These are phyloP conservation scores for Corythaixoides concolor DNA, from an alignment of 2,113 vertebrate species.

Conservation along the genomic window DNA sequence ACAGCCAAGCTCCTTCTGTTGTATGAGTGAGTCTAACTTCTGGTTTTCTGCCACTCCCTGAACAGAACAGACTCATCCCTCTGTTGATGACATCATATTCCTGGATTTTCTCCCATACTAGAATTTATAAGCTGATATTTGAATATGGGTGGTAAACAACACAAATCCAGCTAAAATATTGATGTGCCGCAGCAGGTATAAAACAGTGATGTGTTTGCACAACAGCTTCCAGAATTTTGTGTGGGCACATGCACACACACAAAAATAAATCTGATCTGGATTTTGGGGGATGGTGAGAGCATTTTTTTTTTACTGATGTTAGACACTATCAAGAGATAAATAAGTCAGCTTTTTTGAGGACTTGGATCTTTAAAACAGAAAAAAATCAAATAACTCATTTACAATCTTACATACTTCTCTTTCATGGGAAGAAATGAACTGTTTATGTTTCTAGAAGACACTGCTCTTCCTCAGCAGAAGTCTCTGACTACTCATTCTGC, in stretches of 20 bases:
- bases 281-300: accelerated
- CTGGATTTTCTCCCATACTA: constrained; percentile 36
- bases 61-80: constrained; percentile 39
- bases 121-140: not conserved
- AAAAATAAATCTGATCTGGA: not conserved
- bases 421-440: not conserved
- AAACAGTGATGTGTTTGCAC: not conserved
- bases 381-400: not conserved
- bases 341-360: not conserved
- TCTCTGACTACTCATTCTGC: not conserved
- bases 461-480: not conserved
- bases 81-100: constrained; percentile 44
- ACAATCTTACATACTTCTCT: not conserved
- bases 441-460: not conserved
- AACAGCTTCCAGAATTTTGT: not conserved
- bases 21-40: constrained; percentile 32
- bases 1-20: not conserved
- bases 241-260: accelerated
- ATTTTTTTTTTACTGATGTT: not conserved
- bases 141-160: not conserved
- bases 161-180: not conserved
- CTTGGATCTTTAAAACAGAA: not conserved
- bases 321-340: not conserved
- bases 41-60: constrained; percentile 52
- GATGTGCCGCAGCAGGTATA: not conserved